Percentiles rank a stretch among this genome's conserved stretches.
Evolutionary conservation across 2,113 vertebrate species (phyloP).

Genomic region (Mirza zaza): DNA sequence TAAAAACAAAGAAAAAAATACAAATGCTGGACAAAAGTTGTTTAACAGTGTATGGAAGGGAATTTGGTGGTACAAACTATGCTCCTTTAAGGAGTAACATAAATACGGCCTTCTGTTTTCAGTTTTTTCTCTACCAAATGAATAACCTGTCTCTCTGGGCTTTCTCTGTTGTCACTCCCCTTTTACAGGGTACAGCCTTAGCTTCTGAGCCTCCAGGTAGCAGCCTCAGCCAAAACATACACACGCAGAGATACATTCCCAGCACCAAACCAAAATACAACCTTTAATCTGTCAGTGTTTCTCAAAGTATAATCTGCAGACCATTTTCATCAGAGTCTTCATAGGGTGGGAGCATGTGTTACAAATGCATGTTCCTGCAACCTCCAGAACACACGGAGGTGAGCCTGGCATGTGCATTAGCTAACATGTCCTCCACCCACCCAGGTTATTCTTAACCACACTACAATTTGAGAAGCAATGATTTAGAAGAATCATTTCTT

Average conservation of each 20-base stretch:
- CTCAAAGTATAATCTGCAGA: not conserved
- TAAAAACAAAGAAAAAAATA: too few relatives aligned
- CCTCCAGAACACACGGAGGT: not conserved
- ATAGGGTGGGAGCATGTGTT: not conserved
- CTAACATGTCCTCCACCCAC: not conserved
- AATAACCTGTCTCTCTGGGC: not conserved
- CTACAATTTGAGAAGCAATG: not conserved
- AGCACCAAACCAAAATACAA: not conserved
- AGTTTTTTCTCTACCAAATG: not conserved
- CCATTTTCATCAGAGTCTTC: not conserved
- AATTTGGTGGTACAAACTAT: not conserved
- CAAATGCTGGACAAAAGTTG: not conserved
- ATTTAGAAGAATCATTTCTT: constrained; percentile 1
- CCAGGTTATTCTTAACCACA: not conserved
- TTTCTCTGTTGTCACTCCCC: not conserved
- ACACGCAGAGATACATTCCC: not conserved
- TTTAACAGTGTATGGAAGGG: not conserved
- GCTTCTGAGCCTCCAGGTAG: not conserved
- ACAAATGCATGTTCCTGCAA: not conserved
- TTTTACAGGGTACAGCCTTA: not conserved
- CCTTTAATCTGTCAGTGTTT: not conserved
- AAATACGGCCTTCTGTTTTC: not conserved
- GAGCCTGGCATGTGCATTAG: not conserved
- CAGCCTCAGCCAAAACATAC: not conserved
- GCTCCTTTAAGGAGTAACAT: not conserved